Conservation (phyloP, 2,888 invertebrate genomes). For the Marronus borbonicus region DNA sequence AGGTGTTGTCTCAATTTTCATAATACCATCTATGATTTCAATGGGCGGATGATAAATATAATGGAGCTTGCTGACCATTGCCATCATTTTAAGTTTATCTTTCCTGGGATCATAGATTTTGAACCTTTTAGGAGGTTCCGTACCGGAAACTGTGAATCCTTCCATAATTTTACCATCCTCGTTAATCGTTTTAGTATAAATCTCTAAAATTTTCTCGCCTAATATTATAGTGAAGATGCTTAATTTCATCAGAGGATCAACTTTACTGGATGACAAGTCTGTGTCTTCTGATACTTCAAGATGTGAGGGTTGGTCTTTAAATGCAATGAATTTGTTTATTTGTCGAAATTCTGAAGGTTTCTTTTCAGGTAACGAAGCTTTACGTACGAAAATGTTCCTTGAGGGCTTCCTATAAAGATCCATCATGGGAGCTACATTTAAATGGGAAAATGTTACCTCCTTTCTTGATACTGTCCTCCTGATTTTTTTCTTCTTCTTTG, state of each 20-base stretch:
- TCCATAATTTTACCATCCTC: conserved; percentile 49
- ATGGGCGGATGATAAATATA: conserved; percentile 37
- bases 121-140: conserved; percentile 56
- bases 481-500: conserved; percentile 34
- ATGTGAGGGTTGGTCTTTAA: background rate
- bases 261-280: conserved; percentile 6
- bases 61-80: conserved; percentile 35
- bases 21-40: conserved; percentile 40
- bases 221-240: conserved; percentile 36
- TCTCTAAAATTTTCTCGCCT: conserved; percentile 56
- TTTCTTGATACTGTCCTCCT: conserved; percentile 30
- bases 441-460: conserved; percentile 52
- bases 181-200: conserved; percentile 54
- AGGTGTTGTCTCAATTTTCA: background rate
- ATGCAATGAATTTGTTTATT: background rate
- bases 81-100: conserved; percentile 22
- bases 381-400: background rate
- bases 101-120: conserved; percentile 25
- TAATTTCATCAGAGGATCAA: background rate
- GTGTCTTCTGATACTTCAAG: conserved; percentile 43
- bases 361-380: background rate
- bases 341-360: background rate
- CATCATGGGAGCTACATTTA: conserved; percentile 53
- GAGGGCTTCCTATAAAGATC: conserved; percentile 38
- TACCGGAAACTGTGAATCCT: conserved; percentile 58